A percentile compares a stretch with the other conserved stretches of the same genome.
Conservation (phyloP, 23 tunicate species). For the Clavelina lepadiformis region DNA sequence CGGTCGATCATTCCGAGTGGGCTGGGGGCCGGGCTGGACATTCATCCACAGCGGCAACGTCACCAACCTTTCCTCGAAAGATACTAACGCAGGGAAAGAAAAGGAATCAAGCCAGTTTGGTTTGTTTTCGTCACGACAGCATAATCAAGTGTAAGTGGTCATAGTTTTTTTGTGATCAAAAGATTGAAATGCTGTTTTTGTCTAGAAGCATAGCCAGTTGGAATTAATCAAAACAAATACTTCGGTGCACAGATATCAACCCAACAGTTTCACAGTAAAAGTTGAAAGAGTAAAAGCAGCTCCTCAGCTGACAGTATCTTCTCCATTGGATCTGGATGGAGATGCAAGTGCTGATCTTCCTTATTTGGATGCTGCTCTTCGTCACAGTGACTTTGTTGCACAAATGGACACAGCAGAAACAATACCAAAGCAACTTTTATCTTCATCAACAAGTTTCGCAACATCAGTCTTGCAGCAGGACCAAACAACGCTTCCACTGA, state of each 20-base stretch:
- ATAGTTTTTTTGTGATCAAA: too few relatives aligned
- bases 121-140: too few relatives aligned
- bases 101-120: too few relatives aligned
- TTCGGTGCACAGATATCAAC: too few relatives aligned
- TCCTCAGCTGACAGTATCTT: constrained; percentile 6
- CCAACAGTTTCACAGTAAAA: constrained; percentile 25
- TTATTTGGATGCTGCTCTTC: constrained; percentile 18
- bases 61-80: not conserved
- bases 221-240: too few relatives aligned
- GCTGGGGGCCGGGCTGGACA: constrained; percentile 93
- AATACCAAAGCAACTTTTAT: too few relatives aligned
- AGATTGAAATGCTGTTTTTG: too few relatives aligned
- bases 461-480: too few relatives aligned
- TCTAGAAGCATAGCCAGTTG: too few relatives aligned
- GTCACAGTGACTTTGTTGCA: constrained; percentile 2
- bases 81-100: too few relatives aligned
- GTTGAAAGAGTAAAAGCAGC: constrained; percentile 19
- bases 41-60: constrained; percentile 30
- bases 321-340: not conserved
- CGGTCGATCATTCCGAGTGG: constrained; percentile 72
- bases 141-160: too few relatives aligned
- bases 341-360: constrained; percentile 9
- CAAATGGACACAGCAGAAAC: not conserved
- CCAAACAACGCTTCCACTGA: too few relatives aligned
- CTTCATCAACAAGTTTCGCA: not conserved